Base-by-base conservation (phyloP, 2,888 invertebrate species). In the Fragum whitleyi region DNA sequence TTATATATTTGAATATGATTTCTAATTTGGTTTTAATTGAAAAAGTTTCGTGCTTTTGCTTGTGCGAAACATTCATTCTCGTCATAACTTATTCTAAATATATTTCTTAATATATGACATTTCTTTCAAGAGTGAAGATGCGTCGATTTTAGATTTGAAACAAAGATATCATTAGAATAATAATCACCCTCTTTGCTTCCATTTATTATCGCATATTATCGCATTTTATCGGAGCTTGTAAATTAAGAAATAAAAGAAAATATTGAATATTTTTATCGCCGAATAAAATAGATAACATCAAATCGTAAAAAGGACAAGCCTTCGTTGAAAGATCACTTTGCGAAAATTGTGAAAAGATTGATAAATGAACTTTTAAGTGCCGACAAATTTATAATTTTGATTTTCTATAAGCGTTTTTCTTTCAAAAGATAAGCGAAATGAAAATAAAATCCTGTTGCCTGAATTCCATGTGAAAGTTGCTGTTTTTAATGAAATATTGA, bases 281-380 rank as follows among this genome's bases (percentile, higher is more conserved):
- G 39, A 65, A 23, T 65, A 42, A 23, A 16, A 65, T 26, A 23
- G 65, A 65, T 65, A 65, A 65, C 39, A 65, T 65, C 65, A 65
- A 21, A 42, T 39, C 21, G 65, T 65, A 65, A 65, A 62, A 47
- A 16, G 19, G 47, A 47, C 23, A 42, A 3, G 29, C 39, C 1
- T 42, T 16, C 36, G 21, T 42, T 29, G 16, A 21, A 21, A 36
- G 16, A 2, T n/a, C 19, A 11, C 5, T 9, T 19, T 19, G 9
- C 23, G 23, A 3, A 65, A 47, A 5, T 19, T 19, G 19, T 3
- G 19, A 14, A 14, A 19, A 5, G n/a, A 47, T 47, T 14, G 47
- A 9, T 47, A 47, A 14, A 19, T 47, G 7, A 47, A 47, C 47
- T 19, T 47, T 47, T 47, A 47, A 47, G 5, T 14, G 14, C n/a